Conservation (phyloP, 2,888 invertebrate genomes). For the Neelides folsomi region DNA sequence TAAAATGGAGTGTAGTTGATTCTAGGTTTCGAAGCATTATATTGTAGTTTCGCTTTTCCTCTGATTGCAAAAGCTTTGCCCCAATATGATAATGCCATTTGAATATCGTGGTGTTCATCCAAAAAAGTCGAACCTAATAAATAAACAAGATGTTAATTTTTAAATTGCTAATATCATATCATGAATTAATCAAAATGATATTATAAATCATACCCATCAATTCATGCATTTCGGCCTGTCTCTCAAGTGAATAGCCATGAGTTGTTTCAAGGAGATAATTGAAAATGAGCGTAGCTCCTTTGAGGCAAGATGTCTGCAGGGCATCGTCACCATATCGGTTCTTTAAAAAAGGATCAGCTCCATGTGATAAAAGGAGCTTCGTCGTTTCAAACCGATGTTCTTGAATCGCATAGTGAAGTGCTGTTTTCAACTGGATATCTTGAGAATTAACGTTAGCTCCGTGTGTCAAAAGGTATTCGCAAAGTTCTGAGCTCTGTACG, state of each 20-base stretch:
- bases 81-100: conserved; percentile 14
- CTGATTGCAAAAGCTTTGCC: conserved; percentile 15
- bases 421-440: conserved; percentile 80
- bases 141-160: too few species aligned
- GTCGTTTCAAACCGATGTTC: conserved; percentile 62
- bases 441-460: conserved; percentile 73
- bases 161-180: too few species aligned
- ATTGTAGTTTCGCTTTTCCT: conserved; percentile 41
- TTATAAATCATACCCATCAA: conserved; percentile 49
- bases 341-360: conserved; percentile 61
- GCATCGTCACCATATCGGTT: conserved; percentile 80
- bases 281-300: conserved; percentile 55
- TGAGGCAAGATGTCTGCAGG: conserved; percentile 69
- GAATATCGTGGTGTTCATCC: conserved; percentile 41
- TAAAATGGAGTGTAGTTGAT: conserved; percentile 27
- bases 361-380: conserved; percentile 60
- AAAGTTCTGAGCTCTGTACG: conserved; percentile 70
- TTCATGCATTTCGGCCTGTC: conserved; percentile 73
- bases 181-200: too few species aligned
- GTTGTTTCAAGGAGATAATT: conserved; percentile 51
- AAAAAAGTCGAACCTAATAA: conserved; percentile 53
- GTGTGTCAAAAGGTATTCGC: conserved; percentile 58
- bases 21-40: conserved; percentile 26
- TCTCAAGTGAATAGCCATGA: conserved; percentile 48
- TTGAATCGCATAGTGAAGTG: conserved; percentile 83